These are phyloP conservation scores for Trigoniulus corallinus DNA, from an alignment of 1,140 invertebrate genomes.

Conservation along the genomic window DNA sequence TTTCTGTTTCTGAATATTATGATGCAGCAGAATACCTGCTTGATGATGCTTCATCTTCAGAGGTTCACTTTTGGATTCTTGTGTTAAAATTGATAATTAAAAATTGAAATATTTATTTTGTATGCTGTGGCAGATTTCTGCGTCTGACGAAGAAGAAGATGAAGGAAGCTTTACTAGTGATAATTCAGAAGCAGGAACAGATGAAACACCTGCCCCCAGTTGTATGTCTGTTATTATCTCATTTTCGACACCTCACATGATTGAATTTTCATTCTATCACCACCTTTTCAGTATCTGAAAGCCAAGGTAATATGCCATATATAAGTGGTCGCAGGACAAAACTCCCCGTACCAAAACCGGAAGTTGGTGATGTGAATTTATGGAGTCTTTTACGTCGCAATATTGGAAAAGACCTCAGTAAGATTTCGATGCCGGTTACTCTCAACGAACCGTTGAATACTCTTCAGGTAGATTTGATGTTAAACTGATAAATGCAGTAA, in stretches of 20 bases:
- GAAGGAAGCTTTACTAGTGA: constrained; percentile 47
- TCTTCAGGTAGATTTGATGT: constrained; percentile 32
- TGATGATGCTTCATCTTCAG: constrained; percentile 26
- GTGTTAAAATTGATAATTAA: not conserved
- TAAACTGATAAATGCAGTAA: too few relatives aligned
- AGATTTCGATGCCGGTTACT: constrained; percentile 61
- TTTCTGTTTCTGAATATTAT: constrained; percentile 69
- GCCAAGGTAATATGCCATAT: too few relatives aligned
- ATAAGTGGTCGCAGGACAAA: constrained; percentile 49
- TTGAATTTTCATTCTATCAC: too few relatives aligned
- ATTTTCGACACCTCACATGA: too few relatives aligned
- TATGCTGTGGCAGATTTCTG: constrained; percentile 13
- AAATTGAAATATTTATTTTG: constrained; percentile 1
- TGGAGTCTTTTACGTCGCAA: constrained; percentile 69
- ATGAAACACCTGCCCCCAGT: constrained; percentile 26
- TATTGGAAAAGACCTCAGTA: constrained; percentile 71
- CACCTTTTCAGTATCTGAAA: too few relatives aligned
- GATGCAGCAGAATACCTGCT: constrained; percentile 50
- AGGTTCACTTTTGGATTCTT: constrained; percentile 20
- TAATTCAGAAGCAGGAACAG: constrained; percentile 40
- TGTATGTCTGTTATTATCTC: constrained; percentile 13
- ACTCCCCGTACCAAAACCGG: constrained; percentile 49
- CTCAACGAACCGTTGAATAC: constrained; percentile 75
- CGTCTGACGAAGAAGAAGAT: constrained; percentile 28
- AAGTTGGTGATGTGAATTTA: constrained; percentile 51